Evolutionary conservation across 2,113 vertebrate species (phyloP), one percentile per base, ranked within the genome.

Genomic region (Pungitius pungitius): DNA sequence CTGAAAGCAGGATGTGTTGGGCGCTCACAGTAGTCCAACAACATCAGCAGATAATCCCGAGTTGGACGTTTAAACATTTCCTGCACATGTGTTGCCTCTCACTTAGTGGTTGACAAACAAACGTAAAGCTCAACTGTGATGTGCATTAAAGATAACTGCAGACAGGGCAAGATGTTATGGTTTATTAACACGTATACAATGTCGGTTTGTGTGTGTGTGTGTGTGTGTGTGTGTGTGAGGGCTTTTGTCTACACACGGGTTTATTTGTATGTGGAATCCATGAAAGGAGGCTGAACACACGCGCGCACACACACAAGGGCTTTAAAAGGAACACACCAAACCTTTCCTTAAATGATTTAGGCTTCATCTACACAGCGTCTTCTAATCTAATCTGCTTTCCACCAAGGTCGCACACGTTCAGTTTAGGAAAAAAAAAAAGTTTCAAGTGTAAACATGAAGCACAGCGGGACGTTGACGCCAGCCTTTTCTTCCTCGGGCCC

Each of bases 381-480:
- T 69, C 75, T 69, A 58, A 83, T 88, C 87, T 84, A 78, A 85
- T 83, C 69, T 69, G 42, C 51, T 74, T 52, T 81, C 72, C 24
- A 72, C 26, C 70, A 76, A 65, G 76, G 63, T 81, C 71, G 69
- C 81, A 83, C 73, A 80, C 6, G 3, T 84, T 82, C 59, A 73
- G 40, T 74, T 85, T 69, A 78, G 7, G 13, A 13, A 40, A 40
- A 42, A 42, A 73, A 79, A 80, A 63, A 27, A 1, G 2, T 75
- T 70, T 78, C 33, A 27, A 54, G 52, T 70, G 45, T 82, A 85
- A 85, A 89, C 43, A 86, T 33, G 49, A 51, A 52, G 66, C 54
- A 54, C 26, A 83, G 70, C 76, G 57, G 43, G 22, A 39, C 33
- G 71, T 26, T 54, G 57, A 77, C 71, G 40, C 12, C 55, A 45